phyloP scores from a whole-genome alignment of 1,140 invertebrate genomes.

The Caerostris extrusa region DNA sequence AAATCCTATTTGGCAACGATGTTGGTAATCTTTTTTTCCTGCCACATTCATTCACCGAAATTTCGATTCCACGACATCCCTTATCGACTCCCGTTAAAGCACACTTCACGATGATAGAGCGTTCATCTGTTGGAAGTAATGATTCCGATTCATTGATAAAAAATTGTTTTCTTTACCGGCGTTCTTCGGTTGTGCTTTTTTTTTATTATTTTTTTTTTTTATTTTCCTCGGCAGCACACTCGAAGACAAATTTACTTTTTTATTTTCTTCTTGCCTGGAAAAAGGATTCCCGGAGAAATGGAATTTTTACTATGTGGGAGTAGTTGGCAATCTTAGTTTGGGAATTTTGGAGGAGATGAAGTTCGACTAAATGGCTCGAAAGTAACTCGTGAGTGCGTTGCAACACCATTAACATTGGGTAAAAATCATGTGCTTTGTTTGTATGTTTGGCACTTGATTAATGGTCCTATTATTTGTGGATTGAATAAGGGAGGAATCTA shows the following conservation, averaged over 20 bases:
- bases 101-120: constrained; percentile 22
- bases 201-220: not conserved
- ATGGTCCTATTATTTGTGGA: too few species aligned
- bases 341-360: too few species aligned
- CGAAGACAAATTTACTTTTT: constrained; percentile 51
- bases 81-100: constrained; percentile 49
- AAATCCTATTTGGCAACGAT: constrained; percentile 39
- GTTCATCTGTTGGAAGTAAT: constrained; percentile 49
- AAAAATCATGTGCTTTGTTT: too few species aligned
- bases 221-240: not conserved
- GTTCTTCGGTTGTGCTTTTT: not conserved
- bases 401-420: too few species aligned
- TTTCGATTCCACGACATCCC: constrained; percentile 44
- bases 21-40: constrained; percentile 36
- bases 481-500: too few species aligned
- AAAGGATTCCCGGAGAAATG: not conserved
- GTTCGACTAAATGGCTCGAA: too few species aligned
- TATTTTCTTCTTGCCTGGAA: not conserved
- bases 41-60: constrained; percentile 26
- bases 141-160: constrained; percentile 36
- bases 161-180: not conserved
- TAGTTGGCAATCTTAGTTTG: not conserved
- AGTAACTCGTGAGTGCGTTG: too few species aligned
- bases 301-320: not conserved
- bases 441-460: too few species aligned